Percentiles rank a stretch among this genome's conserved stretches.
These are phyloP conservation scores for Cephus pygmeus DNA, from an alignment of 2,888 invertebrate genomes.

Conservation along the genomic window DNA sequence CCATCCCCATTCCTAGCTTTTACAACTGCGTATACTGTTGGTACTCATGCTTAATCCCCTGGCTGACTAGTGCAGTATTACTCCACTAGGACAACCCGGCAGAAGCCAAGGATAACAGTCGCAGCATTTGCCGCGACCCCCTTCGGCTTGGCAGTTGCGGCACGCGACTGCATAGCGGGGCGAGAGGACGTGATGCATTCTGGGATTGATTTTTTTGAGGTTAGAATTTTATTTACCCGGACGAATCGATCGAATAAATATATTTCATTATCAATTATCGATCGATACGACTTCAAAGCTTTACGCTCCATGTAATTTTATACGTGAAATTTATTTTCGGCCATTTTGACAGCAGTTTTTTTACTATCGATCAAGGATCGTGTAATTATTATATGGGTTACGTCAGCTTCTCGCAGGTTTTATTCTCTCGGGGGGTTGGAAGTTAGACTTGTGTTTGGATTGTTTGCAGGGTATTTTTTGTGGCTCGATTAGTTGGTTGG, in stretches of 20 bases:
- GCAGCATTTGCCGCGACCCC: neutral
- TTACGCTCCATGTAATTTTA: neutral
- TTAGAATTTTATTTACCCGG: neutral
- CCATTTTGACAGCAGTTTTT: neutral
- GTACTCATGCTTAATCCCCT: neutral
- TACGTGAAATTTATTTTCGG: too few relatives aligned
- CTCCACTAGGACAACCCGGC: neutral
- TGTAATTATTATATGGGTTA: neutral
- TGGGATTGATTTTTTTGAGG: neutral
- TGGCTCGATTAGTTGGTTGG: neutral
- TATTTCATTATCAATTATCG: neutral
- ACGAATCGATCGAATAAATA: neutral
- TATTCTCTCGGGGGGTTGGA: neutral
- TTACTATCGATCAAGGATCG: neutral
- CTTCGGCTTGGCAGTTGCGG: neutral
- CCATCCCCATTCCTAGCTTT: constrained; percentile 9
- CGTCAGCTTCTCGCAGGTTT: neutral
- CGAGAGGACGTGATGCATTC: neutral
- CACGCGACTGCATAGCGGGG: neutral
- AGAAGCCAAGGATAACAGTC: neutral
- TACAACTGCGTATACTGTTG: neutral
- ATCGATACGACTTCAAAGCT: too few relatives aligned
- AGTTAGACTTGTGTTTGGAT: neutral
- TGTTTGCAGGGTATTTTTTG: neutral
- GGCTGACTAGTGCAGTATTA: neutral